phyloP scores from a whole-genome alignment of 2,888 invertebrate genomes.

The Stictocephala bisonia region DNA sequence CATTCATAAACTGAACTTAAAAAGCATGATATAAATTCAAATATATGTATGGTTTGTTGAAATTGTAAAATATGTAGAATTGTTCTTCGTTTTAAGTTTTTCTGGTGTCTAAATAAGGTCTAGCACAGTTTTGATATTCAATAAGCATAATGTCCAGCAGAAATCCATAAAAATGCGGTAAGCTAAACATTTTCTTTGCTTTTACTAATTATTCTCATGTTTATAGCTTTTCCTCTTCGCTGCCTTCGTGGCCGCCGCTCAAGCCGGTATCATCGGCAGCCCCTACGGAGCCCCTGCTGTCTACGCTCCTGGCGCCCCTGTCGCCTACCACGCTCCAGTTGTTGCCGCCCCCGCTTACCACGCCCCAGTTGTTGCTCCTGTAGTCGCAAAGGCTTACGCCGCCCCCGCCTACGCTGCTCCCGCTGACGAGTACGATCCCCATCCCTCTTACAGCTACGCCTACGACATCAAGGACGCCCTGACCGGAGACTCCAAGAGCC shows the following conservation, averaged over 20 bases:
- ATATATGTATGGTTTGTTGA: no score
- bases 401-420: constrained; percentile 57
- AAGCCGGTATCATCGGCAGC: constrained; percentile 61
- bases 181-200: no score
- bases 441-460: constrained; percentile 69
- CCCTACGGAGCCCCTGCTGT: constrained; percentile 61
- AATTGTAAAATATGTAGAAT: no score
- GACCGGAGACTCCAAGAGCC: constrained; percentile 70
- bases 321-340: no score
- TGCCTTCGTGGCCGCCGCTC: constrained; percentile 60
- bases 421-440: constrained; percentile 65
- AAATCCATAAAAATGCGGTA: no score
- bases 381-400: constrained; percentile 58
- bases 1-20: no score
- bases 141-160: no score
- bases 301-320: constrained; percentile 46
- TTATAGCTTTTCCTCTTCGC: constrained; percentile 54
- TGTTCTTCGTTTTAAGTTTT: no score
- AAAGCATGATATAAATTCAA: no score
- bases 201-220: no score
- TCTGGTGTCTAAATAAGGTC: no score
- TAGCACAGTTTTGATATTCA: no score
- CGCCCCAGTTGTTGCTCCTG: constrained; percentile 63
- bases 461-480: constrained; percentile 69
- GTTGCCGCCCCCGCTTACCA: constrained; percentile 65